A percentile compares a stretch with the other conserved stretches of the same genome.
Evolutionary conservation across 1,140 invertebrate species (phyloP).

Genomic region (Orussus abietinus): DNA sequence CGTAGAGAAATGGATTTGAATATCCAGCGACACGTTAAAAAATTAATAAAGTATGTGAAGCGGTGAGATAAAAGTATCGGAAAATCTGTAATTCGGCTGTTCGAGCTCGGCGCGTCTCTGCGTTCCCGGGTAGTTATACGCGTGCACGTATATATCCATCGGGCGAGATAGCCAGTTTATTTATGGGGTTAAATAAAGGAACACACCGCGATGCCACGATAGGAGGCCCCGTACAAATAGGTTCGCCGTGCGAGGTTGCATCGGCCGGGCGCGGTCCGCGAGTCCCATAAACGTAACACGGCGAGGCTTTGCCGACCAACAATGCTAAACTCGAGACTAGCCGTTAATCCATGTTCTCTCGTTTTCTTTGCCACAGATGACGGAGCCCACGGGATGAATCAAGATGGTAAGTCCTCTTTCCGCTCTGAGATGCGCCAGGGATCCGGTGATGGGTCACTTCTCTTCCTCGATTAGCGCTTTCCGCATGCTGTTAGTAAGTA

Average conservation of each 20-base stretch:
- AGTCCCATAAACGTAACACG: conserved; percentile 35
- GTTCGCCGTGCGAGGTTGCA: conserved; percentile 34
- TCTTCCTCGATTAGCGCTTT: no score
- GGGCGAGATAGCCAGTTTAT: conserved; percentile 46
- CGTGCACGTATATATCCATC: conserved; percentile 24
- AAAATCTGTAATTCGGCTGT: no score
- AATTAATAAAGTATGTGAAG: no score
- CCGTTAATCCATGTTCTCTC: conserved; percentile 18
- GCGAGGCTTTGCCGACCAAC: conserved; percentile 2
- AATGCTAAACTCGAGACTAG: conserved; percentile 10
- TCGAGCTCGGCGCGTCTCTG: no score
- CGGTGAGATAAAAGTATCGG: no score
- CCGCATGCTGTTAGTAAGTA: no score
- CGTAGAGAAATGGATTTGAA: no score
- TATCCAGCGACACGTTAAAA: no score
- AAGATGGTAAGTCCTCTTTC: conserved; percentile 45
- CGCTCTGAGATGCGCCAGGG: no score
- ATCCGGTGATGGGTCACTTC: no score
- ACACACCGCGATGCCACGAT: conserved; percentile 44
- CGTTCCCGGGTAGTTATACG: conserved; percentile 5
- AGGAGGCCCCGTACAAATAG: conserved; percentile 42
- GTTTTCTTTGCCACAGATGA: conserved; percentile 41
- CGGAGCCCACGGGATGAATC: conserved; percentile 48
- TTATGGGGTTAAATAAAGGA: conserved; percentile 52
- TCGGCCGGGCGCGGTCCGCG: conserved; percentile 15